Evolutionary conservation across 2,113 vertebrate genomes (phyloP).

Genomic region (Gymnocephalus cernua): DNA sequence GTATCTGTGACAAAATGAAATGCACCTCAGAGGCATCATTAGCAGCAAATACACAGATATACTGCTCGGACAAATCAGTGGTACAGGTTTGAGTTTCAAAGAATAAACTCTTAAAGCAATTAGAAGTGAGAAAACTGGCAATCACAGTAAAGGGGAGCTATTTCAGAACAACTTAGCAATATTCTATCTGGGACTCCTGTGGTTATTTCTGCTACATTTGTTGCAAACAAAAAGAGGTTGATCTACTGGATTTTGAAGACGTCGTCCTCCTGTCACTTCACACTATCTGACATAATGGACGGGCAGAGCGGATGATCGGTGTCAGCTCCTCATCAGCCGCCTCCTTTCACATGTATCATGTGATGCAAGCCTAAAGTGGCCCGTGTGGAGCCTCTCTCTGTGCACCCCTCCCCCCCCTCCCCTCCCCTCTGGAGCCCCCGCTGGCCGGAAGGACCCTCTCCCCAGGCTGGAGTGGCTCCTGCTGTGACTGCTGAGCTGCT

Average conservation of each 20-base stretch:
- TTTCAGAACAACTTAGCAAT: slow-evolving; percentile 68
- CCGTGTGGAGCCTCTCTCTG: slow-evolving; percentile 31
- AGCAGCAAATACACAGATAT: slow-evolving; percentile 51
- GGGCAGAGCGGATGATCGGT: slow-evolving; percentile 77
- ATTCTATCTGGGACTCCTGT: slow-evolving; percentile 73
- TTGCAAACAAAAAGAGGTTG: slow-evolving; percentile 81
- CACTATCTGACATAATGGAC: slow-evolving; percentile 82
- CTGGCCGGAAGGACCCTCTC: slow-evolving; percentile 79
- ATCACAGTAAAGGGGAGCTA: slow-evolving; percentile 63
- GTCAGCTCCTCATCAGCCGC: slow-evolving; percentile 76
- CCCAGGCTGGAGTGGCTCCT: slow-evolving; percentile 79
- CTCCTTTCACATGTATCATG: slow-evolving; percentile 73
- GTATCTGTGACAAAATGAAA: slow-evolving; percentile 72
- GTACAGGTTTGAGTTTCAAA: slow-evolving; percentile 48
- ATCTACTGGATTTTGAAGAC: slow-evolving; percentile 74
- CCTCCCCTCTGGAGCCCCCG: slow-evolving; percentile 58
- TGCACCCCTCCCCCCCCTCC: not conserved
- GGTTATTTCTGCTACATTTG: slow-evolving; percentile 85
- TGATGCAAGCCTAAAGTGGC: slow-evolving; percentile 72
- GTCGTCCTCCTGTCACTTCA: slow-evolving; percentile 76
- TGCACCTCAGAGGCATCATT: slow-evolving; percentile 68
- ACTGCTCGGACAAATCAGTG: slow-evolving; percentile 12
- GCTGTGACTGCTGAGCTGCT: slow-evolving; percentile 77
- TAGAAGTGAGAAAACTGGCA: slow-evolving; percentile 53
- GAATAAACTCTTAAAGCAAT: slow-evolving; percentile 53